phyloP scores from a whole-genome alignment of 1,140 invertebrate species.

The Pseudachorutes palmiensis region DNA sequence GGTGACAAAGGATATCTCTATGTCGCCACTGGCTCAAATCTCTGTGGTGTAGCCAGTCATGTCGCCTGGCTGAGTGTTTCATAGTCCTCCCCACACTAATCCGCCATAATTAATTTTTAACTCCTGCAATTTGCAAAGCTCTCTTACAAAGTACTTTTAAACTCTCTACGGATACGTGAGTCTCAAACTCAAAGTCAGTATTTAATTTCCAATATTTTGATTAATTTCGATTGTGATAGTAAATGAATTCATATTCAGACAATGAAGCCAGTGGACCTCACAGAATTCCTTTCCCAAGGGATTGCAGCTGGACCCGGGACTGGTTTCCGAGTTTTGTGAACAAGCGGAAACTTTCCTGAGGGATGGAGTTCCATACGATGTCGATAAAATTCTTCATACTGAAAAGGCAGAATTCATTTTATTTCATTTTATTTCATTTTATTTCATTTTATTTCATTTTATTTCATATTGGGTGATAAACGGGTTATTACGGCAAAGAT shows the following conservation, averaged over 20 bases:
- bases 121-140: too few species aligned
- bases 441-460: too few species aligned
- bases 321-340: too few species aligned
- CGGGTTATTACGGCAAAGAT: too few species aligned
- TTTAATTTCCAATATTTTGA: background rate
- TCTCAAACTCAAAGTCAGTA: background rate
- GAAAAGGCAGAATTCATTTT: too few species aligned
- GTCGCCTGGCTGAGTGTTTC: constrained; percentile 23
- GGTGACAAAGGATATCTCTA: constrained; percentile 69
- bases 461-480: too few species aligned
- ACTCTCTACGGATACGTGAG: background rate
- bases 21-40: constrained; percentile 65
- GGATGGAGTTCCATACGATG: background rate
- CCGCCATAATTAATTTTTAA: background rate
- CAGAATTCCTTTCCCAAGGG: background rate
- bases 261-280: background rate
- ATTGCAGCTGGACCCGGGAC: constrained; percentile 3
- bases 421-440: too few species aligned
- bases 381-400: too few species aligned
- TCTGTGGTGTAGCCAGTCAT: constrained; percentile 56
- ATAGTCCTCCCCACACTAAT: background rate
- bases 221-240: background rate
- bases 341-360: background rate
- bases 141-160: background rate
- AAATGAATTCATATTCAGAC: background rate